Evolutionary conservation across 2,888 invertebrate genomes (phyloP).

Genomic region (Scaptomyza polygonia): DNA sequence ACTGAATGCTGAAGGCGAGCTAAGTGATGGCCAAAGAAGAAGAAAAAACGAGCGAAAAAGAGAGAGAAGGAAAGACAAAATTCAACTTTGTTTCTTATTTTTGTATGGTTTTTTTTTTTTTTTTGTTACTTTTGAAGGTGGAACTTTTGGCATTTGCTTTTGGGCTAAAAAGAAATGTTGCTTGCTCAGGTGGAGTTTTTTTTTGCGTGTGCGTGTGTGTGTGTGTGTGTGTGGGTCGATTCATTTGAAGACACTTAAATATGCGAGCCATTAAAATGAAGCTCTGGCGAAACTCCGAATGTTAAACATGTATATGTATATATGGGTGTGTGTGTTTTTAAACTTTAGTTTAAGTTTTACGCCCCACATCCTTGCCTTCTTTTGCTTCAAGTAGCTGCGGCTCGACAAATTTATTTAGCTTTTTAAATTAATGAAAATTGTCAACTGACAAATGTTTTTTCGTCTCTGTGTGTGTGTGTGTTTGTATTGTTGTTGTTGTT

Average conservation of each 20-base stretch:
- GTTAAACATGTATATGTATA: too few relatives aligned
- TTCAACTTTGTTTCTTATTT: constrained; percentile 14
- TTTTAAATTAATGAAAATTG: constrained; percentile 80
- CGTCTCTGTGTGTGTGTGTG: constrained; percentile 6
- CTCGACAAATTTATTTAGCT: constrained; percentile 62
- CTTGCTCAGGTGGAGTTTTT: constrained; percentile 12
- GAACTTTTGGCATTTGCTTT: constrained; percentile 27
- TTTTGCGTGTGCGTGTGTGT: not conserved
- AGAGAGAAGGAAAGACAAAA: not conserved
- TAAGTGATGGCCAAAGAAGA: not conserved
- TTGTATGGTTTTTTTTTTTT: constrained; percentile 1
- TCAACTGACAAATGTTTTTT: constrained; percentile 65
- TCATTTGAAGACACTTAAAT: constrained; percentile 48
- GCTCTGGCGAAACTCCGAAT: constrained; percentile 16
- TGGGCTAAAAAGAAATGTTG: constrained; percentile 20
- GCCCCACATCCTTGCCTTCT: too few relatives aligned
- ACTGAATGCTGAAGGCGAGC: not conserved
- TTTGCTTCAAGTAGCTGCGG: constrained; percentile 57
- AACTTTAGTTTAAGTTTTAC: too few relatives aligned
- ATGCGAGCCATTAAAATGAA: constrained; percentile 50
- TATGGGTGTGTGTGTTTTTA: too few relatives aligned
- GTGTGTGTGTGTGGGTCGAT: constrained; percentile 11
- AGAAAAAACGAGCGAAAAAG: not conserved
- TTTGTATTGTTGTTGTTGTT: constrained; percentile 9
- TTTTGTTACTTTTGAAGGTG: not conserved